phyloP scores from a whole-genome alignment of 1,140 invertebrate genomes.

The Euura lappo region DNA sequence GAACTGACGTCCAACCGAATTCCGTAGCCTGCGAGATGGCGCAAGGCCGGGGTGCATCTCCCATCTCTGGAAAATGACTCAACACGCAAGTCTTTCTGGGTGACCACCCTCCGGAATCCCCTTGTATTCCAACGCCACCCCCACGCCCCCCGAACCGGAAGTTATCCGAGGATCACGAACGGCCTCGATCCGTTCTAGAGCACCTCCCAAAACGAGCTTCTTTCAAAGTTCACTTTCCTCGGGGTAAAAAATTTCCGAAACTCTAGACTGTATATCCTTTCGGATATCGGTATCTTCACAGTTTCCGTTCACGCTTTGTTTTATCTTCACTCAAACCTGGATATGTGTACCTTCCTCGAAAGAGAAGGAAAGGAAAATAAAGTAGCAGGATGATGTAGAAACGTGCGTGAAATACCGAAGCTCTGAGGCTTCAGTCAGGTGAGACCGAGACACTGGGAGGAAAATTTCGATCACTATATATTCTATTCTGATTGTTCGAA shows the following conservation, averaged over 20 bases:
- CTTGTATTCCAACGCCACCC: not conserved
- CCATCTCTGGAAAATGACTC: conserved; percentile 22
- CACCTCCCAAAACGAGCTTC: not conserved
- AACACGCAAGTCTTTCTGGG: conserved; percentile 45
- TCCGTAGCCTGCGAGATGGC: not conserved
- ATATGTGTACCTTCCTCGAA: no score
- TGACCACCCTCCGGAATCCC: not conserved
- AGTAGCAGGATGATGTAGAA: no score
- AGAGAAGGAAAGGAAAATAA: no score
- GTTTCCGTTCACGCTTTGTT: not conserved
- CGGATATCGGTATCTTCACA: not conserved
- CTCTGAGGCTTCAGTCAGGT: no score
- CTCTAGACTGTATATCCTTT: not conserved
- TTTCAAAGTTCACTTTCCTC: not conserved
- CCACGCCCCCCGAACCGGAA: not conserved
- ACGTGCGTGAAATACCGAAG: no score
- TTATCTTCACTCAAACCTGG: not conserved
- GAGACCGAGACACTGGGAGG: no score
- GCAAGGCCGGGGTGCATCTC: conserved; percentile 6
- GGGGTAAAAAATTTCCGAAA: not conserved
- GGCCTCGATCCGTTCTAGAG: not conserved
- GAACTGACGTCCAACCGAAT: conserved; percentile 1
- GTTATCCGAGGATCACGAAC: not conserved
- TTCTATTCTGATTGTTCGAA: no score
- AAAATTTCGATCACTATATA: no score